A percentile compares a stretch with the other conserved stretches of the same genome.
phyloP scores from a whole-genome alignment of 2,797 vertebrate genomes.

The Bryconaethiops microstoma region DNA sequence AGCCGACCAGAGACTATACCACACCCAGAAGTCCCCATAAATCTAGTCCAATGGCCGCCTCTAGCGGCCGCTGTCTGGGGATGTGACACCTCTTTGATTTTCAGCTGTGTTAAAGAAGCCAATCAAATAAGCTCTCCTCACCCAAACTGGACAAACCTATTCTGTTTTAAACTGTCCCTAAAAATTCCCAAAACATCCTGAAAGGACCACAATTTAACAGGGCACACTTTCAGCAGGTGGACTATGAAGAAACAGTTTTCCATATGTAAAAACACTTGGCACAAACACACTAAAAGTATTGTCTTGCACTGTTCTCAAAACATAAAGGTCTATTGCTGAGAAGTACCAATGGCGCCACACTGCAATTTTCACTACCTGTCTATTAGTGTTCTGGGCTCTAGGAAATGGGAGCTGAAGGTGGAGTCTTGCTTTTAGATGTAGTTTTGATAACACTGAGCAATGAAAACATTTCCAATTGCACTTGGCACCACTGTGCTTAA shows the following conservation, averaged over 20 bases:
- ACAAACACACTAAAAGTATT: constrained; percentile 15
- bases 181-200: not conserved
- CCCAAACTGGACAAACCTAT: not conserved
- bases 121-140: too few relatives aligned
- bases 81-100: too few relatives aligned
- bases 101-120: too few relatives aligned
- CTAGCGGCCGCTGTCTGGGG: too few relatives aligned
- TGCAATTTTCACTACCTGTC: constrained; percentile 58
- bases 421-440: constrained; percentile 62
- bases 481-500: constrained; percentile 45
- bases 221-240: not conserved
- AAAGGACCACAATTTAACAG: not conserved
- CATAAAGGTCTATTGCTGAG: constrained; percentile 35
- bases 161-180: not conserved
- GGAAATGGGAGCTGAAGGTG: constrained; percentile 60
- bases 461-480: constrained; percentile 63
- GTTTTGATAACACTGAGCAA: constrained; percentile 62
- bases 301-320: constrained; percentile 28
- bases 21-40: too few relatives aligned
- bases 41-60: too few relatives aligned
- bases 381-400: constrained; percentile 51
- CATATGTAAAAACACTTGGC: constrained; percentile 10
- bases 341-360: constrained; percentile 54
- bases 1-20: too few relatives aligned
- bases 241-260: not conserved